phyloP scores from a whole-genome alignment of 2,888 invertebrate species.

The Drosophila atroscutellata region DNA sequence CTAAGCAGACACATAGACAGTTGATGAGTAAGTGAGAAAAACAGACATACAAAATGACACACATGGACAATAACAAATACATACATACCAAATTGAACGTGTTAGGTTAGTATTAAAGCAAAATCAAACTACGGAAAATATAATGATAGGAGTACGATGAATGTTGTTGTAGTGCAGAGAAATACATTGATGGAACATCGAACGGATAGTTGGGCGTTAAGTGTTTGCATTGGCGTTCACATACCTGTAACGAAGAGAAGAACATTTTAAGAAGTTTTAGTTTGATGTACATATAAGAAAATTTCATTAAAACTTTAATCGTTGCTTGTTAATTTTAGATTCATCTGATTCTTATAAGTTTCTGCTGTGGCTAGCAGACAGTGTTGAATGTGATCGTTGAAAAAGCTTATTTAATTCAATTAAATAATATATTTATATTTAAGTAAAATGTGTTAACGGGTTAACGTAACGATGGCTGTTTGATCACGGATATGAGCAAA shows the following conservation, averaged over 20 bases:
- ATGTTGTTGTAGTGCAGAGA: constrained; percentile 43
- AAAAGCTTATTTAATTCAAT: neutral
- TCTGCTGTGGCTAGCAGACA: neutral
- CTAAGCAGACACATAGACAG: constrained; percentile 20
- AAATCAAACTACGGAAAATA: constrained; percentile 42
- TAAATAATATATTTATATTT: neutral
- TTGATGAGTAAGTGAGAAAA: constrained; percentile 24
- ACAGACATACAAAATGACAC: constrained; percentile 26
- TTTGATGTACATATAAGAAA: neutral
- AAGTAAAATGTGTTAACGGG: constrained; percentile 7
- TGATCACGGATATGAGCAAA: constrained; percentile 19
- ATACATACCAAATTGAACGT: constrained; percentile 18
- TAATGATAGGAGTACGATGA: constrained; percentile 31
- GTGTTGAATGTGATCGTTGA: too few species aligned
- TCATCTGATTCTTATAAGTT: neutral
- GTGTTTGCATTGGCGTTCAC: constrained; percentile 11
- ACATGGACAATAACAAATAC: constrained; percentile 2
- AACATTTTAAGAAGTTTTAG: constrained; percentile 2
- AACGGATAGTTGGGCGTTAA: constrained; percentile 29
- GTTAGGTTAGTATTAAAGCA: constrained; percentile 41
- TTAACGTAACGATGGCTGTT: neutral
- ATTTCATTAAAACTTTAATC: neutral
- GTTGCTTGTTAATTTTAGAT: neutral
- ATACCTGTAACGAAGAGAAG: constrained; percentile 48
- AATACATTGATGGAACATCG: constrained; percentile 66